phyloP scores from a whole-genome alignment of 2,113 vertebrate species.

The Pterocles burchelli region DNA sequence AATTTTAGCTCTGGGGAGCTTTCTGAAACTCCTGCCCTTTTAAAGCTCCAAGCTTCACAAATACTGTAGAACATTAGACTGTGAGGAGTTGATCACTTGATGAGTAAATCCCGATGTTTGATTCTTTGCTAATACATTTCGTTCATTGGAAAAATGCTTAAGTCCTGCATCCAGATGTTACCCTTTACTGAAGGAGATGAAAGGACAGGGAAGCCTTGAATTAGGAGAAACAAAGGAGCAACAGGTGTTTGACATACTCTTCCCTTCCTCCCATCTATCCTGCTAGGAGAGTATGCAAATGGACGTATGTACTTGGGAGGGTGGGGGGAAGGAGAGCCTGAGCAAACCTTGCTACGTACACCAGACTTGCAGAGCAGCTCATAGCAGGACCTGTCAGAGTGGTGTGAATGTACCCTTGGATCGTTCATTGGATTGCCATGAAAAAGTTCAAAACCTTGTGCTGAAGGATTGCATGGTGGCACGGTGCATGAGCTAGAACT shows the following conservation, averaged over 20 bases:
- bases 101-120: conserved; percentile 34
- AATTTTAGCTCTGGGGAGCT: background rate
- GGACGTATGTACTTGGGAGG: background rate
- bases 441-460: background rate
- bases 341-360: background rate
- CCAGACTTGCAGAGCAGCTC: background rate
- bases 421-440: background rate
- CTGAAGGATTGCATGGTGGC: background rate
- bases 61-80: conserved; percentile 15
- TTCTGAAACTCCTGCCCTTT: conserved; percentile 1
- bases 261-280: background rate
- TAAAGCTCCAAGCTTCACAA: conserved; percentile 23
- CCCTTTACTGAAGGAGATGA: background rate
- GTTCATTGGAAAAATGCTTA: background rate
- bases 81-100: conserved; percentile 21
- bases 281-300: background rate
- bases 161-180: conserved; percentile 41
- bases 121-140: conserved; percentile 25
- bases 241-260: background rate
- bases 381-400: background rate
- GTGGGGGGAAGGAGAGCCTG: background rate
- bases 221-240: background rate
- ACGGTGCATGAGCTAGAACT: fast-evolving
- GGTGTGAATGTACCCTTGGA: background rate
- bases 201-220: background rate